Percentiles rank a stretch among this genome's conserved stretches.
These are phyloP conservation scores for Nibea coibor DNA, from an alignment of 2,113 vertebrate species.

Conservation along the genomic window DNA sequence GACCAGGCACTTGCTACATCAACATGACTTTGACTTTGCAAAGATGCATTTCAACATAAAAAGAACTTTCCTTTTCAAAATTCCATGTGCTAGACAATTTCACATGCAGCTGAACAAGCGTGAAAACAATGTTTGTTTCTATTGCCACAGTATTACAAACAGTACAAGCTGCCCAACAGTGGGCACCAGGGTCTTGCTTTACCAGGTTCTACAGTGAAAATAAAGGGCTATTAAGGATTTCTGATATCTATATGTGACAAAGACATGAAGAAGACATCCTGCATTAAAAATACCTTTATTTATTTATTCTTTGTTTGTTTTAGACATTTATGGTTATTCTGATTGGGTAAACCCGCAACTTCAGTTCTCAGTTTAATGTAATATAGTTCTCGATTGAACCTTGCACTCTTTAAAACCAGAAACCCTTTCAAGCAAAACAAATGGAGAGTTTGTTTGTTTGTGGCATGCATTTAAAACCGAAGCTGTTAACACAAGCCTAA, in stretches of 20 bases:
- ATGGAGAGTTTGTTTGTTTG: not conserved
- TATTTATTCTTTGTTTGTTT: too few species aligned
- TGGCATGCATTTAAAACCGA: not conserved
- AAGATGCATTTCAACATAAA: not conserved
- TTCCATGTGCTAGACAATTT: not conserved
- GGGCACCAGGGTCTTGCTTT: not conserved
- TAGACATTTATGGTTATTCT: not conserved
- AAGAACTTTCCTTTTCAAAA: not conserved
- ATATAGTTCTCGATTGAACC: not conserved
- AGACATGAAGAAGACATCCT: not conserved
- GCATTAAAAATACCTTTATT: not conserved
- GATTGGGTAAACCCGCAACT: not conserved
- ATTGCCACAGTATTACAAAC: not conserved
- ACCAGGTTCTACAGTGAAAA: not conserved
- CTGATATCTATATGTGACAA: not conserved
- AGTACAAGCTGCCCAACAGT: not conserved
- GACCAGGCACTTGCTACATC: slow-evolving; percentile 7
- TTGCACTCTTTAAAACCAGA: not conserved
- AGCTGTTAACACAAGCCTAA: not conserved
- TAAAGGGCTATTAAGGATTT: not conserved
- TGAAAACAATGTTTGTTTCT: not conserved
- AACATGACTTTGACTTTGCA: not conserved
- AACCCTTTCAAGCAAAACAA: not conserved
- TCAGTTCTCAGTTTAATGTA: not conserved
- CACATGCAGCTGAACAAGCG: not conserved